phyloP scores from a whole-genome alignment of 2,797 vertebrate genomes.

The Gymnocypris eckloni region DNA sequence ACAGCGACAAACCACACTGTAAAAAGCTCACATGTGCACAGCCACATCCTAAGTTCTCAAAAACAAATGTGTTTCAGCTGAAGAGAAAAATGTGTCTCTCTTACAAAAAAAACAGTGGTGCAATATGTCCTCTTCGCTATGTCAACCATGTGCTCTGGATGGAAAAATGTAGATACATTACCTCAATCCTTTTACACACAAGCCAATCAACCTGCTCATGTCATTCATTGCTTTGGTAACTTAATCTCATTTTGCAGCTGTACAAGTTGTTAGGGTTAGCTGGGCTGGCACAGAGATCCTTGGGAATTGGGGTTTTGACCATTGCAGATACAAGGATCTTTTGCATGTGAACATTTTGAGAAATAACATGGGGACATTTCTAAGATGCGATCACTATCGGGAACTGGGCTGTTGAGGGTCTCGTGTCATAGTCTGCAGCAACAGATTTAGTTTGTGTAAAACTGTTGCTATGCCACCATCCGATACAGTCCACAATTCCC shows the following conservation, averaged over 20 bases:
- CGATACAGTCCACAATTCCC: constrained; percentile 28
- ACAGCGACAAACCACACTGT: constrained; percentile 43
- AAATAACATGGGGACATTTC: constrained; percentile 31
- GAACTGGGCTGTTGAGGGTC: not conserved
- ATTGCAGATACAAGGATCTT: constrained; percentile 40
- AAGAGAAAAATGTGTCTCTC: not conserved
- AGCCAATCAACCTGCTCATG: constrained; percentile 84
- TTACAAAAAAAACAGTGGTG: constrained; percentile 5
- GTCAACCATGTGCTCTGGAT: constrained; percentile 52
- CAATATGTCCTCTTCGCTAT: constrained; percentile 46
- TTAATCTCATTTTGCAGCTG: constrained; percentile 83
- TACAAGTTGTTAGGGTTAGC: constrained; percentile 72
- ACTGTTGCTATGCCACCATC: constrained; percentile 28
- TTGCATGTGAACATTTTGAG: constrained; percentile 22
- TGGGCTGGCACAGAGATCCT: constrained; percentile 59
- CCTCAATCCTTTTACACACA: constrained; percentile 68
- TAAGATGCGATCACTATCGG: not conserved
- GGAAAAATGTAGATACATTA: constrained; percentile 63
- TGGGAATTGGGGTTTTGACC: constrained; percentile 45
- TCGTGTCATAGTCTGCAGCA: constrained; percentile 18
- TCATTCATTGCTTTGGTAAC: constrained; percentile 85
- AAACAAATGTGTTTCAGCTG: not conserved
- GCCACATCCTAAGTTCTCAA: not conserved
- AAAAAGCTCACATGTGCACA: constrained; percentile 19
- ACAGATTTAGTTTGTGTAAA: constrained; percentile 40